phyloP scores from a whole-genome alignment of 1,140 invertebrate species.

The Trachelipus rathkii region DNA sequence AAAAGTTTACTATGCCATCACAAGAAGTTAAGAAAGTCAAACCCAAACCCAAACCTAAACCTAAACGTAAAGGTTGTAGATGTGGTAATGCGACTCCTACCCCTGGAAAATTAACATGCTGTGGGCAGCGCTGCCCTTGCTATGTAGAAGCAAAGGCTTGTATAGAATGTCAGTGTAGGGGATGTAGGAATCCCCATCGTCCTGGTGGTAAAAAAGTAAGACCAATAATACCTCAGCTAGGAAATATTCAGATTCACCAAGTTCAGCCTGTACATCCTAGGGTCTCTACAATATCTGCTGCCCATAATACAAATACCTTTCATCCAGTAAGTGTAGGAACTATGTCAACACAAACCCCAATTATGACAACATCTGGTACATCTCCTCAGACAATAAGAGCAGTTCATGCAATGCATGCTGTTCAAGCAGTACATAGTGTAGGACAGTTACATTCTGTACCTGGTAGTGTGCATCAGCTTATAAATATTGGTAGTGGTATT shows the following conservation, averaged over 20 bases:
- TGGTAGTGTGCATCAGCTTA: slow-evolving; percentile 38
- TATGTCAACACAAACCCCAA: not conserved
- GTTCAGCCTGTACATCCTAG: slow-evolving; percentile 39
- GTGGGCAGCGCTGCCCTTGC: slow-evolving; percentile 86
- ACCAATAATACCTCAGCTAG: slow-evolving; percentile 44
- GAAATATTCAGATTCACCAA: slow-evolving; percentile 44
- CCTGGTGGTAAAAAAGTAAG: slow-evolving; percentile 71
- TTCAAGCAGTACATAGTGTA: slow-evolving; percentile 43
- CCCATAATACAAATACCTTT: slow-evolving; percentile 23
- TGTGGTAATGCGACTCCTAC: slow-evolving; percentile 84
- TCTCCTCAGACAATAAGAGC: slow-evolving; percentile 41
- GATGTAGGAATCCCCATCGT: slow-evolving; percentile 81
- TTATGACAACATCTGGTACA: slow-evolving; percentile 29
- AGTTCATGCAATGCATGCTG: slow-evolving; percentile 44
- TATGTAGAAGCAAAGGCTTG: slow-evolving; percentile 83
- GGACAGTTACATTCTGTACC: slow-evolving; percentile 33
- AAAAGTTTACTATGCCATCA: slow-evolving; percentile 33
- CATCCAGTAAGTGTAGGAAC: slow-evolving; percentile 6
- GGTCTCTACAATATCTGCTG: slow-evolving; percentile 13
- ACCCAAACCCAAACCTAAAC: slow-evolving; percentile 55
- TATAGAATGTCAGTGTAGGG: slow-evolving; percentile 79
- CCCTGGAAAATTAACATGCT: slow-evolving; percentile 84
- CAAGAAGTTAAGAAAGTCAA: slow-evolving; percentile 56
- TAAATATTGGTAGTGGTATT: slow-evolving; percentile 35
- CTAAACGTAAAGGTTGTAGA: slow-evolving; percentile 67